These are phyloP conservation scores for Chloromyia formosa DNA, from an alignment of 2,888 invertebrate genomes.

Conservation along the genomic window DNA sequence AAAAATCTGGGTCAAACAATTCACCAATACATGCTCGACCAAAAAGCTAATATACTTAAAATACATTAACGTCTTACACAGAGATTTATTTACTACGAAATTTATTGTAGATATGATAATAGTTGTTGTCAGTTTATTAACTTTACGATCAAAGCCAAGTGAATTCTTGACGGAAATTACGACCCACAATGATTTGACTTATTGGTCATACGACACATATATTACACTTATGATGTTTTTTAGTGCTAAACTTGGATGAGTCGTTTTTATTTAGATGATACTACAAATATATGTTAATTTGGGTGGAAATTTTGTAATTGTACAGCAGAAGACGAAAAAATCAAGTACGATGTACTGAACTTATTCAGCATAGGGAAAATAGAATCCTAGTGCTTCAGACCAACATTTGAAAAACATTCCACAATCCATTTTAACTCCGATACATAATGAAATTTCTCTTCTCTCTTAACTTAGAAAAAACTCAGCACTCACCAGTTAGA, in stretches of 20 bases:
- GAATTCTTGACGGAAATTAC: constrained; percentile 13
- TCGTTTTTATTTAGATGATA: not conserved
- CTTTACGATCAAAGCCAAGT: constrained; percentile 18
- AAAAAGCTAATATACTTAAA: no score
- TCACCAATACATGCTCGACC: no score
- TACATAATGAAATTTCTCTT: not conserved
- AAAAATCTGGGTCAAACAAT: constrained; percentile 6
- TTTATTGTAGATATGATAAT: constrained; percentile 19
- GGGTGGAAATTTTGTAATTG: not conserved
- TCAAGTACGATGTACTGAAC: no score
- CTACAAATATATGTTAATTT: not conserved
- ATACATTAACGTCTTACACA: not conserved
- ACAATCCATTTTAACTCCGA: not conserved
- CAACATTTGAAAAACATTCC: no score
- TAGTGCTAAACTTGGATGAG: no score
- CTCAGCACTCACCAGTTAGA: constrained; percentile 79
- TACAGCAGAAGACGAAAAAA: no score
- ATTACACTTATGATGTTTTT: no score
- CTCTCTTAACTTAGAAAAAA: not conserved
- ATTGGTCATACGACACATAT: no score
- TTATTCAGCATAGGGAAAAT: no score
- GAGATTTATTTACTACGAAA: not conserved
- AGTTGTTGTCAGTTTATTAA: constrained; percentile 31
- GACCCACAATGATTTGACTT: constrained; percentile 5
- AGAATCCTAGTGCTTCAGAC: no score